Conservation (phyloP, 2,113 vertebrate genomes). For the Osmerus eperlanus region DNA sequence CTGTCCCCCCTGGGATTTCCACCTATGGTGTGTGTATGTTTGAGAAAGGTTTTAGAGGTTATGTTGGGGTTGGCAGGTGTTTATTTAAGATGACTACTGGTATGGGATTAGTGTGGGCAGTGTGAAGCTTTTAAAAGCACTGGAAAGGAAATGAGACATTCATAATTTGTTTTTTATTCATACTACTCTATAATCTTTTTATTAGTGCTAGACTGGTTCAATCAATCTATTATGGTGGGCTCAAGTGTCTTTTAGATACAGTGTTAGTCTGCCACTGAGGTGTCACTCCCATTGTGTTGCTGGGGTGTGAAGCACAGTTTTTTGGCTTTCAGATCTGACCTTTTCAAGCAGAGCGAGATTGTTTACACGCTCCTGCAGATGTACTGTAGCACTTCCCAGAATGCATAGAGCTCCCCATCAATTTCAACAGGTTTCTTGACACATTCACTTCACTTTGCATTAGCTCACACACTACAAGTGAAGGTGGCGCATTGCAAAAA, state of each 20-base stretch:
- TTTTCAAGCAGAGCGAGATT: slow-evolving; percentile 38
- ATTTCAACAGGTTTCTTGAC: slow-evolving; percentile 1
- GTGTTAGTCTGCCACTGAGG: background rate
- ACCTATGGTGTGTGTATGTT: background rate
- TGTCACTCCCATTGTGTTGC: background rate
- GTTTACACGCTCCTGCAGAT: background rate
- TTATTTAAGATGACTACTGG: slow-evolving; percentile 14
- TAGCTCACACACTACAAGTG: background rate
- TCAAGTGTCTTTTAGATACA: background rate
- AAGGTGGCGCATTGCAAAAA: background rate
- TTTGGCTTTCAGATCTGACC: slow-evolving; percentile 32
- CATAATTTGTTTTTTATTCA: background rate
- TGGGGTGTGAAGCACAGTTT: background rate
- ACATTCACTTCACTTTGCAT: slow-evolving; percentile 12
- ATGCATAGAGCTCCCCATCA: background rate
- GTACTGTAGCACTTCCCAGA: background rate
- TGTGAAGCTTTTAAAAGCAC: background rate
- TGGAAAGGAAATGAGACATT: background rate
- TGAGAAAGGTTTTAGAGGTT: background rate
- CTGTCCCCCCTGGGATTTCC: too few relatives aligned
- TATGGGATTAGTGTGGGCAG: background rate
- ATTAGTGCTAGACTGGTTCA: background rate
- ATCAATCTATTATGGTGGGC: background rate
- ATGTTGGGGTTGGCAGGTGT: background rate
- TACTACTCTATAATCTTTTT: background rate